Conservation (phyloP, 2,797 vertebrate species). For the Crax fasciolata region DNA sequence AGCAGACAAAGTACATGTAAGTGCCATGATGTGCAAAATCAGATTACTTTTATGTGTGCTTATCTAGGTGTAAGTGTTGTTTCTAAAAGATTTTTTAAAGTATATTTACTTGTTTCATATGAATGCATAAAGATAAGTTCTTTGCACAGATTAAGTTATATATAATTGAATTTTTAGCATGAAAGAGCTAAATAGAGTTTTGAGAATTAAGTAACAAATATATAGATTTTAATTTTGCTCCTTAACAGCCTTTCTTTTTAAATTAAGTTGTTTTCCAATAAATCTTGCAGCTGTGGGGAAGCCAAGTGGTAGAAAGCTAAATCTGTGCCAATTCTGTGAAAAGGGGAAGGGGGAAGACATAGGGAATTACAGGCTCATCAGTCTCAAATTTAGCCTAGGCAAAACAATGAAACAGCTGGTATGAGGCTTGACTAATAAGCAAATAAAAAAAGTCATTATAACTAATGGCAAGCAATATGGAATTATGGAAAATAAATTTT, state of each 20-base stretch:
- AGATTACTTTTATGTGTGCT: not conserved
- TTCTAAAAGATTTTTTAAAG: not conserved
- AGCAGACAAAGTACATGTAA: not conserved
- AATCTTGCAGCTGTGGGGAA: not conserved
- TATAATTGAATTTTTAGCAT: not conserved
- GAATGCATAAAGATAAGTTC: not conserved
- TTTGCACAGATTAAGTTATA: not conserved
- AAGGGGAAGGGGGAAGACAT: not conserved
- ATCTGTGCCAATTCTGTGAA: not conserved
- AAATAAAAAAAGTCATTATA: not conserved
- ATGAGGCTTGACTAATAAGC: constrained; percentile 22
- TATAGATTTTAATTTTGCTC: not conserved
- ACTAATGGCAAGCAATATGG: not conserved
- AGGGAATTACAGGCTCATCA: not conserved
- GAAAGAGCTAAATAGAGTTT: not conserved
- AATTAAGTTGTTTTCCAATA: constrained; percentile 11
- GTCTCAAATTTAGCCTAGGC: constrained; percentile 5
- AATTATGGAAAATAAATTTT: constrained; percentile 20
- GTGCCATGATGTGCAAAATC: not conserved
- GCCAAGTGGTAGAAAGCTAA: not conserved
- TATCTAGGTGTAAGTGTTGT: not conserved
- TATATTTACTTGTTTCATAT: not conserved
- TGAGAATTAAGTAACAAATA: not conserved
- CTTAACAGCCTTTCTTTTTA: not conserved
- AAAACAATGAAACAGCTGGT: constrained; percentile 27